phyloP scores from a whole-genome alignment of 1,140 invertebrate species.

The Acromyrmex echinatior region DNA sequence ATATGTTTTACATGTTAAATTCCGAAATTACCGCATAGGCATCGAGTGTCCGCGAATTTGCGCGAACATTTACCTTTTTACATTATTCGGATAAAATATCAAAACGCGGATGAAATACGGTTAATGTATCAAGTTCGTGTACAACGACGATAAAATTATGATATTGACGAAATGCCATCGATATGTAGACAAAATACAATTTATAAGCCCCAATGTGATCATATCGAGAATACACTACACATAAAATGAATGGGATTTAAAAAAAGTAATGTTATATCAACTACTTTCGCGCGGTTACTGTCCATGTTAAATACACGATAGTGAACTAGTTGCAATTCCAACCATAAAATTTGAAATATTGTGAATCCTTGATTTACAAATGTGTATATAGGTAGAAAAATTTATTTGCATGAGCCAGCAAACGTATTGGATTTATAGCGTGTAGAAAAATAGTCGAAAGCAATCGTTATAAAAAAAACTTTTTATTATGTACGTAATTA shows the following conservation, averaged over 20 bases:
- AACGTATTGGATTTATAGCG: background rate
- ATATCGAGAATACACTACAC: slow-evolving; percentile 9
- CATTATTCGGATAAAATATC: slow-evolving; percentile 10
- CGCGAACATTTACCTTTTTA: background rate
- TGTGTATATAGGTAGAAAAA: background rate
- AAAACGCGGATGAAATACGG: background rate
- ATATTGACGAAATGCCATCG: slow-evolving; percentile 26
- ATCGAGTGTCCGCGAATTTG: background rate
- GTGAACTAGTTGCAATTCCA: slow-evolving; percentile 2
- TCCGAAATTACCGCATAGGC: slow-evolving; percentile 25
- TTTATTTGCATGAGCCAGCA: background rate
- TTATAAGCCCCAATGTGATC: slow-evolving; percentile 8
- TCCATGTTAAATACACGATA: slow-evolving; percentile 17
- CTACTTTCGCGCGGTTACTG: slow-evolving; percentile 1
- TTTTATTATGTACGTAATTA: background rate
- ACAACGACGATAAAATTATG: slow-evolving; percentile 6
- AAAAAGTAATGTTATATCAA: slow-evolving; percentile 28
- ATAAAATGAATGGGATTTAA: background rate
- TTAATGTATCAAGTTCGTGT: too few species aligned
- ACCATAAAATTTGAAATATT: slow-evolving; percentile 11
- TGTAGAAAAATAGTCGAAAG: background rate
- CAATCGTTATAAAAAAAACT: background rate
- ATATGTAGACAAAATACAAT: slow-evolving; percentile 4
- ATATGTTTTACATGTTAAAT: slow-evolving; percentile 37
- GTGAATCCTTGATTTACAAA: background rate